Conservation (phyloP, 2,888 invertebrate species). For the Hyposoter didymator region DNA sequence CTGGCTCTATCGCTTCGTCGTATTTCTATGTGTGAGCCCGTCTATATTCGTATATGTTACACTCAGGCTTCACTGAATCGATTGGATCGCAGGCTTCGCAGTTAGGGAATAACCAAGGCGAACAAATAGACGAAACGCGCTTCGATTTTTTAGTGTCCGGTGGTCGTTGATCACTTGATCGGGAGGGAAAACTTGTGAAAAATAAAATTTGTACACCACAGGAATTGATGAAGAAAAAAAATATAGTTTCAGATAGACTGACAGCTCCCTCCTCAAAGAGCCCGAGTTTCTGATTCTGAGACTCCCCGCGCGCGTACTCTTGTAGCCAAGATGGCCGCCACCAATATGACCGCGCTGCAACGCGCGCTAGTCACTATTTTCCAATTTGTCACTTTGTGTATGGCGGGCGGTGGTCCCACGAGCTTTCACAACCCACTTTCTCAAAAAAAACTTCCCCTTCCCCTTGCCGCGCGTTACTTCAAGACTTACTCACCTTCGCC, state of each 20-base stretch:
- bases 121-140: slow-evolving; percentile 30
- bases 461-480: slow-evolving; percentile 1
- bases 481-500: slow-evolving; percentile 48
- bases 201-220: slow-evolving; percentile 15
- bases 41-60: background rate
- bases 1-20: background rate
- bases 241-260: slow-evolving; percentile 62
- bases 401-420: slow-evolving; percentile 31
- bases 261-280: slow-evolving; percentile 69
- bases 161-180: background rate
- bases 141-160: background rate
- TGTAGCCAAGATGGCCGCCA: slow-evolving; percentile 69
- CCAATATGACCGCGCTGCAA: slow-evolving; percentile 39
- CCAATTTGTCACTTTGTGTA: slow-evolving; percentile 11
- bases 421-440: slow-evolving; percentile 25
- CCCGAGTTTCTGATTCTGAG: slow-evolving; percentile 39
- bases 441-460: background rate
- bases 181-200: background rate
- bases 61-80: slow-evolving; percentile 37
- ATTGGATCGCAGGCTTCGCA: slow-evolving; percentile 46
- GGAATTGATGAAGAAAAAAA: slow-evolving; percentile 46
- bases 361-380: slow-evolving; percentile 40
- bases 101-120: slow-evolving; percentile 17
- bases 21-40: background rate
- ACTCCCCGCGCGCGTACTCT: slow-evolving; percentile 48